These are phyloP conservation scores for Hyalella azteca DNA, from an alignment of 2,888 invertebrate species.

Conservation along the genomic window DNA sequence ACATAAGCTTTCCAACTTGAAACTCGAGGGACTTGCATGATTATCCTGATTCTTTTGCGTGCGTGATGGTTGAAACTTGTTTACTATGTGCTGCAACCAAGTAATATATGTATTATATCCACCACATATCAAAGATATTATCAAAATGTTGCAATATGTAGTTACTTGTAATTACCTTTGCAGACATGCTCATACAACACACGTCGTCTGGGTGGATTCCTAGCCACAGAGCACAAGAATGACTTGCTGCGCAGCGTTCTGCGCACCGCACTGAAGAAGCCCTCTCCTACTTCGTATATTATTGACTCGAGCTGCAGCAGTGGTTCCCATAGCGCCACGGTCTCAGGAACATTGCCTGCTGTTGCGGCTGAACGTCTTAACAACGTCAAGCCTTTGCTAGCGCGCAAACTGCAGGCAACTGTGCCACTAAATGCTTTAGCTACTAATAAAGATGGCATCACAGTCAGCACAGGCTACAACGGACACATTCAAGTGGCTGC, in stretches of 20 bases:
- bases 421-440: constrained; percentile 45
- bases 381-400: constrained; percentile 56
- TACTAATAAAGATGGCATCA: constrained; percentile 53
- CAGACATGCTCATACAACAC: constrained; percentile 57
- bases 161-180: too few species aligned
- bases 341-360: not conserved
- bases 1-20: too few species aligned
- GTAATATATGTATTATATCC: too few species aligned
- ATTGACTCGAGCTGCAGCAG: constrained; percentile 45
- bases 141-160: too few species aligned
- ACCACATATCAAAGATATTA: too few species aligned
- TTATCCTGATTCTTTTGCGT: too few species aligned
- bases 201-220: constrained; percentile 53
- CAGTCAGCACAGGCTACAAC: constrained; percentile 57
- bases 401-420: constrained; percentile 54
- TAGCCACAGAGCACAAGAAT: constrained; percentile 49
- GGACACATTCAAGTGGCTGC: constrained; percentile 55
- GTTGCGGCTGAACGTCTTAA: constrained; percentile 46
- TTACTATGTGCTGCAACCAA: too few species aligned
- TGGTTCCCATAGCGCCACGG: constrained; percentile 29
- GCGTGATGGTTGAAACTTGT: too few species aligned
- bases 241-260: constrained; percentile 54
- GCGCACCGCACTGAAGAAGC: constrained; percentile 54
- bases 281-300: constrained; percentile 46
- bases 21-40: too few species aligned